Conservation (phyloP, 2,888 invertebrate species). For the Drosophila yooni region DNA sequence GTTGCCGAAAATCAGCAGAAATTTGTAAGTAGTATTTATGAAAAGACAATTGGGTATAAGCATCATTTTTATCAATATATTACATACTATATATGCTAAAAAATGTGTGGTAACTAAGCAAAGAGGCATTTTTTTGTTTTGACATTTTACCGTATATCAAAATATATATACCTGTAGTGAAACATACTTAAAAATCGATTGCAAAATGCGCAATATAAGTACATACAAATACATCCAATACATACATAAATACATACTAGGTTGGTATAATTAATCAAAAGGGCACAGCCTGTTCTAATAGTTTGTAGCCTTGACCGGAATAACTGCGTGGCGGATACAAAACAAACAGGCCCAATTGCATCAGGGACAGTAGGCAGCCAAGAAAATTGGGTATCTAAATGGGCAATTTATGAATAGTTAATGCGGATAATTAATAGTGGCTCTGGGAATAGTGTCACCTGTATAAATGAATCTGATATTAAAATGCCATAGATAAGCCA, state of each 20-base stretch:
- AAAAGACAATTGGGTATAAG: not conserved
- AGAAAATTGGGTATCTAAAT: constrained; percentile 91
- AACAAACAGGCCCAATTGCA: constrained; percentile 89
- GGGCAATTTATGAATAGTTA: not conserved
- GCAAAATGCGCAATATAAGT: constrained; percentile 60
- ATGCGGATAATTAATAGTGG: not conserved
- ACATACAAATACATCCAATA: constrained; percentile 45
- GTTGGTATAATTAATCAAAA: constrained; percentile 41
- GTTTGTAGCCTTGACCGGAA: constrained; percentile 83
- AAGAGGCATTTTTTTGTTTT: constrained; percentile 34
- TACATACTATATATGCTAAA: constrained; percentile 43
- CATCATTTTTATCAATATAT: constrained; percentile 37
- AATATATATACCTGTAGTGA: constrained; percentile 64
- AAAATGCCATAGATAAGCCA: constrained; percentile 95
- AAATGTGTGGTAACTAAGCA: constrained; percentile 63
- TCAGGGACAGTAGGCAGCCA: constrained; percentile 90
- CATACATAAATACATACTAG: not conserved
- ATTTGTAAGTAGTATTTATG: constrained; percentile 50
- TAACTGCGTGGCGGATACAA: constrained; percentile 88
- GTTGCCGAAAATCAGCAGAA: constrained; percentile 22
- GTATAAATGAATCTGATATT: constrained; percentile 91
- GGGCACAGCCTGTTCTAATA: constrained; percentile 81
- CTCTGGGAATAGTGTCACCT: constrained; percentile 86
- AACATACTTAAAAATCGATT: constrained; percentile 45
- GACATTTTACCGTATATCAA: constrained; percentile 52